phyloP scores from a whole-genome alignment of 2,888 invertebrate genomes.

The Athalia cordata region DNA sequence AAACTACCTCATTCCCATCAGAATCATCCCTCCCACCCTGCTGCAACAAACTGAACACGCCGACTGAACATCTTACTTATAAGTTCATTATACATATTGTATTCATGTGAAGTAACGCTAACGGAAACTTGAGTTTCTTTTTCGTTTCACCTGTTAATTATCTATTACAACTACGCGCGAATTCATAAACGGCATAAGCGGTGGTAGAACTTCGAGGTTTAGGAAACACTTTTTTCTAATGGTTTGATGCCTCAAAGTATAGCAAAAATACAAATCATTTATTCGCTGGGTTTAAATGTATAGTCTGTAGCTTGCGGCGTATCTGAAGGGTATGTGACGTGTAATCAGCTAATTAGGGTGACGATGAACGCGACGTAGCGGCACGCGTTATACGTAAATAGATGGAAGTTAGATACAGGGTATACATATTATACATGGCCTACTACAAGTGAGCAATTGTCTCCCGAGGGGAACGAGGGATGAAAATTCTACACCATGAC shows the following conservation, averaged over 20 bases:
- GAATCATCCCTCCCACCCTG: conserved; percentile 17
- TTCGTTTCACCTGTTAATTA: too few species aligned
- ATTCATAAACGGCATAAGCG: too few species aligned
- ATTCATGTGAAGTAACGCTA: too few species aligned
- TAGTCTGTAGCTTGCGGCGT: too few species aligned
- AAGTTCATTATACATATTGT: not conserved
- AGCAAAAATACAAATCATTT: too few species aligned
- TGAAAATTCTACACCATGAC: conserved; percentile 27
- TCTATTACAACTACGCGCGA: too few species aligned
- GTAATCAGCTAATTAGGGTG: conserved; percentile 30
- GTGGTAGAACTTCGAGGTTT: too few species aligned
- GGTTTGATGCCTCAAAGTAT: too few species aligned
- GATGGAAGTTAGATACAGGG: not conserved
- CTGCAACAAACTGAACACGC: not conserved
- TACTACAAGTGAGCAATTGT: conserved; percentile 40
- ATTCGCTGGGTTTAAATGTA: too few species aligned
- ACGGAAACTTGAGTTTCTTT: too few species aligned
- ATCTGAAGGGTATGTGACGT: not conserved
- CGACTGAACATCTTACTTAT: conserved; percentile 19
- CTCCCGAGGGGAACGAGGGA: conserved; percentile 13
- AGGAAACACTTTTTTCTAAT: too few species aligned
- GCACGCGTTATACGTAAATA: conserved; percentile 13
- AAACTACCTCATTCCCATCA: not conserved
- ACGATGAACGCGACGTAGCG: conserved; percentile 8
- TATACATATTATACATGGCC: not conserved